Percentiles rank a stretch among this genome's conserved stretches.
Evolutionary conservation across 1,140 invertebrate genomes (phyloP).

Genomic region (Globodera rostochiensis): DNA sequence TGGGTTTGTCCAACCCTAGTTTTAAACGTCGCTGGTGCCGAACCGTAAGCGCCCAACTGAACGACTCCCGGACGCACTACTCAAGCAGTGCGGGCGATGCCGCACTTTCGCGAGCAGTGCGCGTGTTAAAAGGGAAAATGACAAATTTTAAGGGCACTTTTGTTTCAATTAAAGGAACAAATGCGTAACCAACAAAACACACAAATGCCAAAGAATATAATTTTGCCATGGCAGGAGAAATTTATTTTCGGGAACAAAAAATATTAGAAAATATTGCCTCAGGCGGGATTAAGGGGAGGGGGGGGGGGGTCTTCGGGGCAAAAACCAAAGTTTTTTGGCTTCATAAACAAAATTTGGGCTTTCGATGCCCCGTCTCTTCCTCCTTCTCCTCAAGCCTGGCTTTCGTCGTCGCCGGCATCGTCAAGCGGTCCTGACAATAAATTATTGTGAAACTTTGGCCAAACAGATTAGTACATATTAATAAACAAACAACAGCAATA

Average conservation of each 20-base stretch:
- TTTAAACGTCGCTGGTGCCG: too few relatives aligned
- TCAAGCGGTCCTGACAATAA: constrained; percentile 59
- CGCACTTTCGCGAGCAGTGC: too few relatives aligned
- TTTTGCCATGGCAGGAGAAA: neutral
- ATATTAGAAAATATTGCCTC: neutral
- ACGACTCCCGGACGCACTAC: too few relatives aligned
- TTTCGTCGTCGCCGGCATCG: constrained; percentile 61
- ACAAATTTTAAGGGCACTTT: too few relatives aligned
- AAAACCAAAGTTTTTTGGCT: constrained; percentile 22
- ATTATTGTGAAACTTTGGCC: neutral
- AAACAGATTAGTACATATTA: constrained; percentile 2
- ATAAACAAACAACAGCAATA: neutral
- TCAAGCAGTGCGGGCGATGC: too few relatives aligned
- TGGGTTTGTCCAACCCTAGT: too few relatives aligned
- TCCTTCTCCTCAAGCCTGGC: constrained; percentile 55
- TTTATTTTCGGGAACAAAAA: neutral
- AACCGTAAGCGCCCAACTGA: too few relatives aligned
- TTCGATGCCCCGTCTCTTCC: neutral
- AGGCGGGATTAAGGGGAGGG: neutral
- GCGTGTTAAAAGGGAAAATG: too few relatives aligned
- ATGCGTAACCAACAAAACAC: too few relatives aligned
- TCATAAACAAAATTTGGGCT: constrained; percentile 3
- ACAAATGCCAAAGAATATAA: too few relatives aligned
- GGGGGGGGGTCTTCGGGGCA: too few relatives aligned
- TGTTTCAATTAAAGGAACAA: too few relatives aligned